Evolutionary conservation across 2,888 invertebrate genomes (phyloP), one percentile per base, ranked within the genome.

Genomic region (Eristalinus sepulchralis): DNA sequence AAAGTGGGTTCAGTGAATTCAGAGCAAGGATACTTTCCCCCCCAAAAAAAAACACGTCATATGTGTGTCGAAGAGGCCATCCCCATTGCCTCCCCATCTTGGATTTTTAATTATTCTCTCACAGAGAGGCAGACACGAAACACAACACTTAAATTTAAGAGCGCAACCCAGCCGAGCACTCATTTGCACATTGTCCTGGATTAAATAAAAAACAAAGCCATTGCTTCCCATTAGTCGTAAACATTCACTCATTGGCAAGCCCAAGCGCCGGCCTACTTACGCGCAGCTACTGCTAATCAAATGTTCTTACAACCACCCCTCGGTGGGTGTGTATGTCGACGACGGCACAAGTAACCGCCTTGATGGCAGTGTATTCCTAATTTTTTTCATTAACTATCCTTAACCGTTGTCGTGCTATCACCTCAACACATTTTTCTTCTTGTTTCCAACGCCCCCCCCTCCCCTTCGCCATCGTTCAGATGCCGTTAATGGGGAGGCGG

Each of bases 141-240:
- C n/a, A n/a, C n/a, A 64, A 39, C 3, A 47, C 17, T 47, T 47
- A n/a, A 47, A 47, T 47, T 47, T 17, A 47, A 47, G 17, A 47
- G n/a, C 73, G 20, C 24, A 6, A 39, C 17, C 55, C 33, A 55
- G 31, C 63, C 47, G 20, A 47, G 47, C 34, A 22, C 60, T 47
- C 77, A 70, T 76, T 72, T 68, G 62, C 57, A 82, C 85, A 82
- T 82, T 82, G 33, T 77, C 60, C 62, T 55, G 75, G 78, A 86
- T 86, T 86, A n/a, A n/a, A n/a, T n/a, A n/a, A n/a, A n/a, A n/a
- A n/a, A 86, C 86, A 79, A 24, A 86, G 66, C 79, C 83, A 86
- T 86, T 83, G 83, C 86, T 83, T 83, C 78, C 83, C 70, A 83
- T 86, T 86, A 83, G 79, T 70, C 73, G 75, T 82, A 73, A 34